Evolutionary conservation across 2,888 invertebrate genomes (phyloP).

Genomic region (Augochlorella aurata): DNA sequence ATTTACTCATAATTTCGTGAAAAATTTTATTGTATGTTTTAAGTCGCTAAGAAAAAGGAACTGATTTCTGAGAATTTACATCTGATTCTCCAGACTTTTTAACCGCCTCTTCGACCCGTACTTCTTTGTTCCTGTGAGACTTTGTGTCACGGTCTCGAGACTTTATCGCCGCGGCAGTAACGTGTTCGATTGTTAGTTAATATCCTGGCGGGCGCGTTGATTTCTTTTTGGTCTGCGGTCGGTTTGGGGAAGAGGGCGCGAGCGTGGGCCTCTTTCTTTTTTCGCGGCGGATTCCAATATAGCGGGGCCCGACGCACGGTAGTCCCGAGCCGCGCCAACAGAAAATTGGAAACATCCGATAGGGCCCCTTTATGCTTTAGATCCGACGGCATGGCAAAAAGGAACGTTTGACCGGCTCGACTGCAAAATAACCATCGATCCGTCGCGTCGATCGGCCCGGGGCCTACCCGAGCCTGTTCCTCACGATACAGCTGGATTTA

Average conservation of each 20-base stretch:
- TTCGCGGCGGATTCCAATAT: conserved; percentile 24
- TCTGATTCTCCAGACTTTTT: no score
- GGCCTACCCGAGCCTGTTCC: neutral
- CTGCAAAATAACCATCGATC: conserved; percentile 33
- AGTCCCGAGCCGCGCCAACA: conserved; percentile 60
- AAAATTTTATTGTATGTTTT: no score
- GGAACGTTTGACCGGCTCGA: conserved; percentile 31
- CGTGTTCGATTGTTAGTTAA: conserved; percentile 4
- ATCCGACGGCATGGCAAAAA: conserved; percentile 33
- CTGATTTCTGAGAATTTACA: no score
- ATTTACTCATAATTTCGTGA: no score
- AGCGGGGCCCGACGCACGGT: conserved; percentile 12
- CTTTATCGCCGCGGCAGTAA: neutral
- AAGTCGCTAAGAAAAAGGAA: no score
- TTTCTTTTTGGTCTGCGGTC: neutral
- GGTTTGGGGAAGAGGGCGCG: neutral
- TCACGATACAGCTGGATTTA: conserved; percentile 18
- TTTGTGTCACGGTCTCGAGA: neutral
- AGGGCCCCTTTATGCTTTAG: conserved; percentile 35
- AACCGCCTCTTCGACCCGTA: no score
- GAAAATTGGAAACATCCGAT: conserved; percentile 72
- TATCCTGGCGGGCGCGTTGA: neutral
- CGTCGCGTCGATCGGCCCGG: conserved; percentile 27
- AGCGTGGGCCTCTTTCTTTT: neutral
- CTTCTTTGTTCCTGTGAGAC: neutral